Base-by-base conservation (phyloP, 2,797 vertebrate species). In the Taenioides sp. region DNA sequence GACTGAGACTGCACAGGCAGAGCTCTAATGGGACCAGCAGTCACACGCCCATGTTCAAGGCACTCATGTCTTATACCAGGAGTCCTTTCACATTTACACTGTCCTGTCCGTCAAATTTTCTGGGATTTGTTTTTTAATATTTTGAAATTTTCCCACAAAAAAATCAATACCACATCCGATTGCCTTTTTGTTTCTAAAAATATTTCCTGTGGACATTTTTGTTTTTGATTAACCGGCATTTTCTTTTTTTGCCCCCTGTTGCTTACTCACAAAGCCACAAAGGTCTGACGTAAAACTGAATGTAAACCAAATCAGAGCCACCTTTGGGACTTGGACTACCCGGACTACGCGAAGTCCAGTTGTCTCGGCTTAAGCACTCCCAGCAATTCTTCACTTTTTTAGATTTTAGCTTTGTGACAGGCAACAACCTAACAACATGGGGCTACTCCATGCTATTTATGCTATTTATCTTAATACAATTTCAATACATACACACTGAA, bases 401-500 rank as follows among this genome's bases (percentile, higher is more conserved):
- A 9, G 70, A 75, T 75, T 82, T 73, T 72, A 43, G 82, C 80
- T 87, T 85, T 73, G 76, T 59, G 75, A 79, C 70, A 73, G 81
- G 78, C 70, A 17, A 76, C 77, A 64, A 76, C 80, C 67, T 81
- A 80, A 84, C 81, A 43, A 80, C 60, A 78, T 25, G 69, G 76
- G 79, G 79, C 73, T 54, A 70, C 11, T 55, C 80, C 60, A 69
- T 75, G 75, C 75, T 90, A 91, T 90, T 88, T 91, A 91, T 88
- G 84, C 81, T 91, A 91, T 91, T 92, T 91, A 91, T 91, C 82
- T 86, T 87, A 59, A 80, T 78, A 86, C 80, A 73, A 71, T 84
- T 88, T 88, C 81, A 71, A 84, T 81, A 82, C 85, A 89, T 89
- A 90, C 90, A 90, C 88, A 80, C 82, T 93, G 89, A 92, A 92